A percentile compares a stretch with the other conserved stretches of the same genome.
phyloP scores from a whole-genome alignment of 2,113 vertebrate genomes.

The Mastomys natalensis region DNA sequence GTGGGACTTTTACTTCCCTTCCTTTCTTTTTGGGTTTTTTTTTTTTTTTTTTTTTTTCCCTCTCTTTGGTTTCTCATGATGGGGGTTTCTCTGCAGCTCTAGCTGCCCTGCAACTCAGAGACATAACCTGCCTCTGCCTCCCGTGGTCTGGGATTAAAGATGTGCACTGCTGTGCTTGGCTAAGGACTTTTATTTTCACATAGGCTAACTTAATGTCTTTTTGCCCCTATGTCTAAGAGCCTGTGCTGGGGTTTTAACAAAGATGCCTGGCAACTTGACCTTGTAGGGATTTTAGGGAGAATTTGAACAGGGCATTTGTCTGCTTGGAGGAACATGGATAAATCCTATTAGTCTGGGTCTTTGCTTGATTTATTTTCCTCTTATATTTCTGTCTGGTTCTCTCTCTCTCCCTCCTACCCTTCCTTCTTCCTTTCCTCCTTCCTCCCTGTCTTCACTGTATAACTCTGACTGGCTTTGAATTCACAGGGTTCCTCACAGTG shows the following conservation, averaged over 20 bases:
- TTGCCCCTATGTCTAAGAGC: not conserved
- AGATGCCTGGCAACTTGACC: not conserved
- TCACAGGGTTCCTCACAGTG: not conserved
- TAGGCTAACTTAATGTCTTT: not conserved
- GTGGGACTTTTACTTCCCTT: slow-evolving; percentile 46
- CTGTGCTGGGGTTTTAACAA: not conserved
- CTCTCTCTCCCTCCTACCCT: too few relatives aligned
- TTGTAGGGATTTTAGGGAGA: not conserved
- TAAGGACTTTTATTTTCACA: not conserved
- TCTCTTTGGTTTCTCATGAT: not conserved
- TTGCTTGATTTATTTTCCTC: not conserved
- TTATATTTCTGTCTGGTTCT: not conserved
- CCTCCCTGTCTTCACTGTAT: not conserved
- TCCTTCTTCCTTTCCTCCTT: not conserved
- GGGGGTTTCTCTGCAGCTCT: not conserved
- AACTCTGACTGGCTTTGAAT: not conserved
- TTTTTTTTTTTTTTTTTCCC: too few relatives aligned
- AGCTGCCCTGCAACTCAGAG: not conserved
- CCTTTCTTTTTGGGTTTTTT: not conserved
- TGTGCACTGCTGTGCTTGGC: not conserved
- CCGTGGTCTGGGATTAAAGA: not conserved
- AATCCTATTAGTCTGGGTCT: not conserved
- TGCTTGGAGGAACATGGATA: not conserved
- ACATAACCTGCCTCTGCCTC: not conserved
- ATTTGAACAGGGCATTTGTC: not conserved